These are phyloP conservation scores for Athalia cordata DNA, from an alignment of 2,888 invertebrate species.

Conservation along the genomic window DNA sequence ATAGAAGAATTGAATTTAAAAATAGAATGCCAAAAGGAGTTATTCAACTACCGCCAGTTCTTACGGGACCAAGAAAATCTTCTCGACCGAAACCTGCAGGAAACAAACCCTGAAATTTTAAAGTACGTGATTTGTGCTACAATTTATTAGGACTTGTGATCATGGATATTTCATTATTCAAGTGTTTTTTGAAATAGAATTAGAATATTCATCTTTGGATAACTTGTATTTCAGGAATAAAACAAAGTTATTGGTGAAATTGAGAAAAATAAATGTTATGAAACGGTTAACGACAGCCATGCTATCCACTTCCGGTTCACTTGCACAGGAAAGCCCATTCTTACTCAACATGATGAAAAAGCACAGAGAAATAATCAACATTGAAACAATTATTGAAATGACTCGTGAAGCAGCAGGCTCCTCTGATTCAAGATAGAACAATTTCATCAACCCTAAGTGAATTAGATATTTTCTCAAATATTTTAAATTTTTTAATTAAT, in stretches of 20 bases:
- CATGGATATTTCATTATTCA: not conserved
- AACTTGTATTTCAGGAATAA: constrained; percentile 51
- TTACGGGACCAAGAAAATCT: constrained; percentile 54
- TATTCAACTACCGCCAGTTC: constrained; percentile 55
- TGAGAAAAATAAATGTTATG: constrained; percentile 58
- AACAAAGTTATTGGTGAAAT: constrained; percentile 46
- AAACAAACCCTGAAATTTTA: constrained; percentile 55
- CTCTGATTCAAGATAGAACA: not conserved
- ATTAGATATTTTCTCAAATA: not conserved
- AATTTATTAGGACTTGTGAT: not conserved
- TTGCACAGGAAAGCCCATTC: constrained; percentile 45
- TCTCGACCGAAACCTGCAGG: constrained; percentile 51
- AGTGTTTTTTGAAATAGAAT: not conserved
- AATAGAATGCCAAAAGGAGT: constrained; percentile 53
- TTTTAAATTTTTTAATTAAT: not conserved
- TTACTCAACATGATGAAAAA: constrained; percentile 54
- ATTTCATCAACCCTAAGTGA: not conserved
- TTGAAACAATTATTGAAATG: constrained; percentile 56
- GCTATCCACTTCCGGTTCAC: constrained; percentile 49
- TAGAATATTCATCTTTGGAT: not conserved
- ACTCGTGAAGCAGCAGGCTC: not conserved
- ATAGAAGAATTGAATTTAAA: constrained; percentile 52
- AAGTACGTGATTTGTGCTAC: constrained; percentile 49
- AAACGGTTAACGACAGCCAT: constrained; percentile 59
- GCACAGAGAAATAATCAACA: constrained; percentile 56